Percentiles rank a stretch among this genome's conserved stretches.
Evolutionary conservation across 2,888 invertebrate species (phyloP).

Genomic region (Ophion costatus): DNA sequence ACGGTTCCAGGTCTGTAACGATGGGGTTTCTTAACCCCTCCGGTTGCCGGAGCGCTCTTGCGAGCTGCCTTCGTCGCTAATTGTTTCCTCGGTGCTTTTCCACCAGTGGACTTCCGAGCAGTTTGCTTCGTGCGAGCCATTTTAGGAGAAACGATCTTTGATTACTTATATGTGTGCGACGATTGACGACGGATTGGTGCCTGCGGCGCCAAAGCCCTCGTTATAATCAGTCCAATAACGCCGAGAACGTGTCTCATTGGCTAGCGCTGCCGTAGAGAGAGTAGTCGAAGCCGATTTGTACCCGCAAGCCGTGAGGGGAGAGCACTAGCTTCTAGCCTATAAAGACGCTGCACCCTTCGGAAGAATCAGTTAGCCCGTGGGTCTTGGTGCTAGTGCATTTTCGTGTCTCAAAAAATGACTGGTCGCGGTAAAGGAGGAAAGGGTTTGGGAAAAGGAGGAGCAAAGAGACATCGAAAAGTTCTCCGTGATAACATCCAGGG

Average conservation of each 20-base stretch:
- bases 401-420: neutral
- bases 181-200: neutral
- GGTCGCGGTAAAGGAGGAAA: constrained; percentile 26
- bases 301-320: neutral
- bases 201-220: too few relatives aligned
- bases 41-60: constrained; percentile 90
- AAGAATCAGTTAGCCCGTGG: too few relatives aligned
- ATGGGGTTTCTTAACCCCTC: constrained; percentile 90
- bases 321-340: too few relatives aligned
- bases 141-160: too few relatives aligned
- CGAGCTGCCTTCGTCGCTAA: constrained; percentile 88
- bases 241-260: neutral
- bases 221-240: neutral
- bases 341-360: too few relatives aligned
- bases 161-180: too few relatives aligned
- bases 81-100: constrained; percentile 86
- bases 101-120: constrained; percentile 88
- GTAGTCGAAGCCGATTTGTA: neutral
- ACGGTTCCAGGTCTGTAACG: constrained; percentile 90
- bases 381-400: too few relatives aligned
- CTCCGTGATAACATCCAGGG: constrained; percentile 26
- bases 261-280: neutral
- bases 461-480: constrained; percentile 20
- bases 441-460: neutral
- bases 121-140: constrained; percentile 92